Evolutionary conservation across 1,140 invertebrate species (phyloP), one percentile per base, ranked within the genome.

Genomic region (Cheumatopsyche charites): DNA sequence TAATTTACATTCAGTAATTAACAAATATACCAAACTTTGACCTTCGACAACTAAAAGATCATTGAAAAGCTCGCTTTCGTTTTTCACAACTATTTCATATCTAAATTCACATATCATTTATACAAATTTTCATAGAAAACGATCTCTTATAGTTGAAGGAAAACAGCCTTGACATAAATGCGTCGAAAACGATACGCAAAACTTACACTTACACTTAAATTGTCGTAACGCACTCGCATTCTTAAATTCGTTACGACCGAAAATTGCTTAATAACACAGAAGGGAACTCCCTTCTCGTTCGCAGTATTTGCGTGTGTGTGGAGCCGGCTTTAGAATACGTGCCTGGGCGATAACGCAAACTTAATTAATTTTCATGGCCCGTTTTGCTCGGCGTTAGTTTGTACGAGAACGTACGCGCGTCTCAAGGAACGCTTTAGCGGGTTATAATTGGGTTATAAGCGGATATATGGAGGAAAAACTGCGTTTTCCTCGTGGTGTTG

Each of bases 211-310:
- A 3, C 3, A 5, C 49, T 17, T 55, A 23, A 55, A 19, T 55
- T 23, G 4, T 23, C 49, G 4, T 55, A 52, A 52, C 15, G 19
- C 19, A 58, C 23, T 13, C 55, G 25, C 23, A 58, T 58, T 58
- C 55, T 58, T 58, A 58, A 58, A 52, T 52, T 62, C 58, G 26
- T 62, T 62, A 62, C 1, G 12, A 25, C 58, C 17, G 23, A 15
- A 62, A 62, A 63, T 63, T 63, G 62, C 62, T 63, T 63, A 63
- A 63, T 63, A 63, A 63, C 62, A 63, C 62, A 63, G 41, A 63
- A 63, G 62, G 62, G 42, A 63, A 63, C 45, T 49, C 13, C 17
- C 45, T 13, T 15, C 4, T 49, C 29, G 29, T 36, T 3, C 3
- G 3, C 3, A 4, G 3, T 36, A 9, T 36, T 36, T 36, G 29